Evolutionary conservation across 2,888 invertebrate species (phyloP), one percentile per base, ranked within the genome.

Genomic region (Gymnoscelis rufifasciata): DNA sequence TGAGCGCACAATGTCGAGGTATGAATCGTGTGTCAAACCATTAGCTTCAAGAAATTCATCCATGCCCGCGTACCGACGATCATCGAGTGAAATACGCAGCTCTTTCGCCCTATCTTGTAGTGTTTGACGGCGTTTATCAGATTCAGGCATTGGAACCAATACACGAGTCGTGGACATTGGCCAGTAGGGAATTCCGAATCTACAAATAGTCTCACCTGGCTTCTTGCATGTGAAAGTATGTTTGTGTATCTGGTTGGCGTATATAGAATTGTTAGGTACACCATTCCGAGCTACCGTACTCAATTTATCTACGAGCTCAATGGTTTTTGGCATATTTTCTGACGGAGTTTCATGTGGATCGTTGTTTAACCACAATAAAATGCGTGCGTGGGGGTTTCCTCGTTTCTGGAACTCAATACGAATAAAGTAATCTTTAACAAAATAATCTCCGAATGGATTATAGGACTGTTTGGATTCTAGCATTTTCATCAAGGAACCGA

Each of bases 301-400:
- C 13, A 73, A n/a, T 14, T 65, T 60, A 6, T 71, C 66, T 38
- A 72, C 57, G 52, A 71, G 63, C 3, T 65, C 56, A 31, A 71
- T 65, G 53, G 66, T 65, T 24, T 1, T 64, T 49, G 63, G 61
- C 63, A 66, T 68, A 63, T 64, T 63, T 61, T 64, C 66, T 14
- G 58, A 68, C 60, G 51, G 54, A 36, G 61, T 26, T 43, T 71
- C 67, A 40, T 14, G 61, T 57, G 74, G 74, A 36, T 64, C 77
- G 37, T 74, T 36, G 31, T 71, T 54, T 7, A 79, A 59, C 78
- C 77, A 81, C 51, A 78, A 4, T 24, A 78, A 59, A 57, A 74
- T 70, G 29, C 77, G 77, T 7, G 73, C 75, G 47, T 69, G 71
- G 0, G 77, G 74, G 49, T 74, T 75, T 52, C 73, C 78, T 43